Evolutionary conservation across 2,797 vertebrate genomes (phyloP).

Genomic region (Enteromius anoplus): DNA sequence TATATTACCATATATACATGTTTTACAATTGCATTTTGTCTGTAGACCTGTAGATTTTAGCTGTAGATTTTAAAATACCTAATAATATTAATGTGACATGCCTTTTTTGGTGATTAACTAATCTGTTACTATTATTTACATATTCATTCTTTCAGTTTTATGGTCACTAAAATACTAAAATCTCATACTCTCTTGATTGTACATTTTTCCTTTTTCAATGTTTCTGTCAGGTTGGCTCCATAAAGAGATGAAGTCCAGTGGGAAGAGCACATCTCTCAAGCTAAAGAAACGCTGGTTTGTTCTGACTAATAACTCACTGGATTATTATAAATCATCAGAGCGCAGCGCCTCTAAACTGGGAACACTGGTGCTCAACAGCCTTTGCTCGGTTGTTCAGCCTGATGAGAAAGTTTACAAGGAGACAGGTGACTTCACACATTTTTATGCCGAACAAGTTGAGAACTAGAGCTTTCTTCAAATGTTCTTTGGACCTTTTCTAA

Average conservation of each 20-base stretch:
- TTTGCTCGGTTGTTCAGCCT: slow-evolving; percentile 88
- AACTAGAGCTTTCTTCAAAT: neutral
- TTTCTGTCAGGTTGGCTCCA: slow-evolving; percentile 85
- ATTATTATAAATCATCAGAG: slow-evolving; percentile 91
- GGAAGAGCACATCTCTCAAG: slow-evolving; percentile 87
- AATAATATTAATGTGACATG: neutral
- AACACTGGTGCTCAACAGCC: slow-evolving; percentile 90
- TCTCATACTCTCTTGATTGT: neutral
- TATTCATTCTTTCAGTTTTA: neutral
- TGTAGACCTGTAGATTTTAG: neutral
- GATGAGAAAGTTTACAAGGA: slow-evolving; percentile 91
- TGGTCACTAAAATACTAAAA: too few relatives aligned
- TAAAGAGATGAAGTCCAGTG: slow-evolving; percentile 88
- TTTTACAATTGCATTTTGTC: neutral
- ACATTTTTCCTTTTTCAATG: neutral
- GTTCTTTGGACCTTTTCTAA: neutral
- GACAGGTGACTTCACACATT: slow-evolving; percentile 77
- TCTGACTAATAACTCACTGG: slow-evolving; percentile 87
- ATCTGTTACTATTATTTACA: neutral
- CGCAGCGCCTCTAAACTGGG: slow-evolving; percentile 86
- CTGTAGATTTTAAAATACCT: neutral
- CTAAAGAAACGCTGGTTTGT: slow-evolving; percentile 96
- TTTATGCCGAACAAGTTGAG: neutral
- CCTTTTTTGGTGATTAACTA: neutral
- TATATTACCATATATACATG: neutral